phyloP scores from a whole-genome alignment of 2,888 invertebrate species.

The Calliphora vomitoria region DNA sequence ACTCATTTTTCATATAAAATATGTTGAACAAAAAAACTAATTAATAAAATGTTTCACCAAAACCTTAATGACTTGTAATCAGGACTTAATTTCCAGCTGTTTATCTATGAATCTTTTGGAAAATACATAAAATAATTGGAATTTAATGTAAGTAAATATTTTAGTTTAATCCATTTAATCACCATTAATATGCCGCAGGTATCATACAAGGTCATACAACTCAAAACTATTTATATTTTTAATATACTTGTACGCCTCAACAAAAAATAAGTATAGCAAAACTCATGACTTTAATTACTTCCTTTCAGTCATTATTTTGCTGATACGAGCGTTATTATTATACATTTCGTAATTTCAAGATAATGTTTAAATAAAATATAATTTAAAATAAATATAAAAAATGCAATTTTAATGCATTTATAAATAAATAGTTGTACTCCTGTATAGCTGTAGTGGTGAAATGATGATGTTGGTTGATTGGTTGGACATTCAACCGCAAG shows the following conservation, averaged over 20 bases:
- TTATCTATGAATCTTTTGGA: background rate
- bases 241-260: background rate
- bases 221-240: background rate
- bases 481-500: slow-evolving; percentile 61
- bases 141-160: background rate
- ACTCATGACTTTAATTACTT: slow-evolving; percentile 56
- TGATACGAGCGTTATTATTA: slow-evolving; percentile 17
- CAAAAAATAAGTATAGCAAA: slow-evolving; percentile 1
- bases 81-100: no score
- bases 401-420: slow-evolving; percentile 42
- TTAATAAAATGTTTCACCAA: no score
- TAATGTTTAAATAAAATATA: slow-evolving; percentile 29
- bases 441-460: slow-evolving; percentile 25
- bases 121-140: background rate
- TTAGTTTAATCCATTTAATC: slow-evolving; percentile 6
- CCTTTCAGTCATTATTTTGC: slow-evolving; percentile 45
- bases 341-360: slow-evolving; percentile 33
- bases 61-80: no score
- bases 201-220: slow-evolving; percentile 38
- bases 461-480: slow-evolving; percentile 31
- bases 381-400: slow-evolving; percentile 32
- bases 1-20: no score
- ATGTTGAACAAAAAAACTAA: no score
- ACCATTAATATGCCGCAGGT: slow-evolving; percentile 24
- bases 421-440: slow-evolving; percentile 17